A percentile compares a stretch with the other conserved stretches of the same genome.
Conservation (phyloP, 2,797 vertebrate genomes). For the Dendrocincla tyrannina region DNA sequence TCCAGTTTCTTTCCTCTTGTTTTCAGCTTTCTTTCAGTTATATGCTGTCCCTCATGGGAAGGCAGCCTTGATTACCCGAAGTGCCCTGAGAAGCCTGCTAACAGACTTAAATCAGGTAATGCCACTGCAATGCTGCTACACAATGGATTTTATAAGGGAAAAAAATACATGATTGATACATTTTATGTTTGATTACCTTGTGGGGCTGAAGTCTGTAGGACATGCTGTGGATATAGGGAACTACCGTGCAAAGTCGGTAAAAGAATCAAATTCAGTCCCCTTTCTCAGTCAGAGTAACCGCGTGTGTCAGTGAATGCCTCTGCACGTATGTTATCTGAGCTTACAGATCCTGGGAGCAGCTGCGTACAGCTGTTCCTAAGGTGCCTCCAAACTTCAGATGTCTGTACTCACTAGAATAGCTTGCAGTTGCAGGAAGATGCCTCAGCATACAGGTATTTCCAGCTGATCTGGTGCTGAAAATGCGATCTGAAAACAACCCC, state of each 20-base stretch:
- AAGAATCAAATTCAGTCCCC: background rate
- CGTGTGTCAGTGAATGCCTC: background rate
- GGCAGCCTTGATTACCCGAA: constrained; percentile 68
- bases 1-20: background rate
- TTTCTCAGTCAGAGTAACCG: background rate
- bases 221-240: background rate
- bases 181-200: background rate
- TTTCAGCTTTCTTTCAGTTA: constrained; percentile 80
- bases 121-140: background rate
- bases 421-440: background rate
- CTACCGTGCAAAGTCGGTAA: background rate
- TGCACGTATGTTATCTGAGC: background rate
- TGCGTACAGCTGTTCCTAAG: background rate
- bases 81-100: constrained; percentile 78
- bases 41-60: constrained; percentile 60
- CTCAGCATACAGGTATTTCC: background rate
- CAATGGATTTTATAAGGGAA: background rate
- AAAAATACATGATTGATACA: background rate
- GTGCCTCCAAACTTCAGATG: background rate
- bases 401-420: background rate
- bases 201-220: background rate
- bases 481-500: background rate
- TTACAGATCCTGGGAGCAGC: background rate
- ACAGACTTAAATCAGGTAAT: constrained; percentile 85
- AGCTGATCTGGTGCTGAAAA: background rate